These are phyloP conservation scores for Tineola bisselliella DNA, from an alignment of 2,888 invertebrate species.

Conservation along the genomic window DNA sequence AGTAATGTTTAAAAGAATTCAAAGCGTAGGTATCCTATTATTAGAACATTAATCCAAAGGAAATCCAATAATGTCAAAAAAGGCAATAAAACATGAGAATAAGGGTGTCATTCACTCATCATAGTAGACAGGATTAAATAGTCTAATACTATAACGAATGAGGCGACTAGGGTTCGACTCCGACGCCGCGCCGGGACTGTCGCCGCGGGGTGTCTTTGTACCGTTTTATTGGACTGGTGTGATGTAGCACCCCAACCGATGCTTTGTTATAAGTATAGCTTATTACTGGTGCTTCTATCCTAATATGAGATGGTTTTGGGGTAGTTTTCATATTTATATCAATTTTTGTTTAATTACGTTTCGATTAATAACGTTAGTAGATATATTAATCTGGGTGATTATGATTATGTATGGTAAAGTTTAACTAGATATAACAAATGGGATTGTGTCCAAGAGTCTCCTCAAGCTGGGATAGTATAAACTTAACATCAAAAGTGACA, in stretches of 20 bases:
- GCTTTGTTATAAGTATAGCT: conserved; percentile 8
- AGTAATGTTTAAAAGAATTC: too few species aligned
- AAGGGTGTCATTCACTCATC: conserved; percentile 24
- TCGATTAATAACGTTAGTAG: too few species aligned
- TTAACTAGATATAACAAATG: too few species aligned
- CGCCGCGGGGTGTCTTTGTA: conserved; percentile 45
- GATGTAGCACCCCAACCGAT: conserved; percentile 7
- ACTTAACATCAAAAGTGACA: too few species aligned
- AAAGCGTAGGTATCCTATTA: background rate
- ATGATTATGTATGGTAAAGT: too few species aligned
- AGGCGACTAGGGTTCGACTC: conserved; percentile 8
- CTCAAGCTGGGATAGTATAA: too few species aligned
- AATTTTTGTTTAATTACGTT: background rate
- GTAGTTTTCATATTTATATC: background rate
- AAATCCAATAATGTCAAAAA: conserved; percentile 8
- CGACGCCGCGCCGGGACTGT: conserved; percentile 18
- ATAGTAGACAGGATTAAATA: conserved; percentile 38
- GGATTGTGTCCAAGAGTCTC: too few species aligned
- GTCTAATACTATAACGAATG: conserved; percentile 44
- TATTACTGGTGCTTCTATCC: conserved; percentile 10
- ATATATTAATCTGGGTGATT: too few species aligned
- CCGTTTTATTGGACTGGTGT: conserved; percentile 46
- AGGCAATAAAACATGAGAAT: conserved; percentile 1
- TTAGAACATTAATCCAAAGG: background rate
- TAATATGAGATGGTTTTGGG: background rate